Conservation (phyloP, 2,888 invertebrate genomes). For the Aphidoletes aphidimyza region DNA sequence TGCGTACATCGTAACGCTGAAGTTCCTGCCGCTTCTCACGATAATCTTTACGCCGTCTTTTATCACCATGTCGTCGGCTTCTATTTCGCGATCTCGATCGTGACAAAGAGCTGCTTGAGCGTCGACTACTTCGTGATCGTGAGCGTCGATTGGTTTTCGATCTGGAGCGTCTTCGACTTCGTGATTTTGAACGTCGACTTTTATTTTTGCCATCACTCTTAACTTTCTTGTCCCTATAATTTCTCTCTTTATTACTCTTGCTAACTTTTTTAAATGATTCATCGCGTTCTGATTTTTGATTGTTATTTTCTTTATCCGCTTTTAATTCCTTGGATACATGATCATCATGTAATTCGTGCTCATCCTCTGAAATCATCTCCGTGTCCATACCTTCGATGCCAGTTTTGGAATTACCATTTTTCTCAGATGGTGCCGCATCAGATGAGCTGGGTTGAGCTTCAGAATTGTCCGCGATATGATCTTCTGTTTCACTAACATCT, state of each 20-base stretch:
- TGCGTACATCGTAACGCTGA: conserved; percentile 84
- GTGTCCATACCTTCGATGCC: conserved; percentile 75
- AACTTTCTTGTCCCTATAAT: conserved; percentile 74
- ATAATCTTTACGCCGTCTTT: conserved; percentile 56
- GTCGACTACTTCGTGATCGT: conserved; percentile 56
- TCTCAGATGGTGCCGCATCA: neutral
- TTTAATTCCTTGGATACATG: conserved; percentile 69
- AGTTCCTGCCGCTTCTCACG: conserved; percentile 77
- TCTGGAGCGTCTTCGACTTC: conserved; percentile 61
- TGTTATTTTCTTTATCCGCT: conserved; percentile 63
- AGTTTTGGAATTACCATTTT: conserved; percentile 57
- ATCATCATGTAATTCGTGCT: conserved; percentile 74
- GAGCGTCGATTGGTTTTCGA: conserved; percentile 60
- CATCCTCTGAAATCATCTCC: conserved; percentile 80
- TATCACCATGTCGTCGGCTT: neutral
- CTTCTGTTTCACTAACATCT: conserved; percentile 66
- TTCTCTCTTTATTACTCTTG: conserved; percentile 80
- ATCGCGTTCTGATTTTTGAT: conserved; percentile 68
- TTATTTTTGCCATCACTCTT: conserved; percentile 57
- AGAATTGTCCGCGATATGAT: conserved; percentile 69
- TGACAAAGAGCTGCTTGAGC: conserved; percentile 58
- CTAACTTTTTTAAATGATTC: conserved; percentile 80
- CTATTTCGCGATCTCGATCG: neutral
- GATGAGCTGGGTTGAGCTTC: conserved; percentile 4
- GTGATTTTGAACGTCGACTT: conserved; percentile 60